A percentile compares a stretch with the other conserved stretches of the same genome.
Evolutionary conservation across 2,797 vertebrate species (phyloP).

Genomic region (Crossoptilon crossoptilon): DNA sequence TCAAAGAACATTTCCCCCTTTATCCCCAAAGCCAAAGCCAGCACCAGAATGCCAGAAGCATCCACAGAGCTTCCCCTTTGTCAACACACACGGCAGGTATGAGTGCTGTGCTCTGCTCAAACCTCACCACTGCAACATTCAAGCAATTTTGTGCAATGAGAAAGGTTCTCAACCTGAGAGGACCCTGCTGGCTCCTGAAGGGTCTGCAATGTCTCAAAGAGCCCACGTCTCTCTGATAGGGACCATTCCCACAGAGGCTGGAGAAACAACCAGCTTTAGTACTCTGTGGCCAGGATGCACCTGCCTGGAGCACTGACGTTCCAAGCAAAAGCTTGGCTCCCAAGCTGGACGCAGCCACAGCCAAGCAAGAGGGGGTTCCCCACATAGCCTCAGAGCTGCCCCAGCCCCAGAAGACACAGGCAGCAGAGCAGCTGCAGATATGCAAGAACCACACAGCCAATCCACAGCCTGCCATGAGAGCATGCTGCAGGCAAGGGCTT

Average conservation of each 20-base stretch:
- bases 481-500: accelerated
- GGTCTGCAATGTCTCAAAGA: accelerated
- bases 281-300: accelerated
- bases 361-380: accelerated
- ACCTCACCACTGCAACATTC: background rate
- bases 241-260: background rate
- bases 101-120: background rate
- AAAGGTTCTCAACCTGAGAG: accelerated
- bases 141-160: accelerated
- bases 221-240: accelerated
- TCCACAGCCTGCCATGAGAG: background rate
- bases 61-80: accelerated
- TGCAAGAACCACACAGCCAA: background rate
- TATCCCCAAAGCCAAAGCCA: background rate
- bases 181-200: background rate
- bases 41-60: background rate
- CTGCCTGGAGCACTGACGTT: background rate
- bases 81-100: background rate
- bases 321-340: accelerated
- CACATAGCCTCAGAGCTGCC: accelerated
- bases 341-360: background rate
- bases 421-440: background rate
- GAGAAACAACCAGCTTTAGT: background rate
- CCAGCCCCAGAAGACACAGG: background rate
- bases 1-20: background rate